Percentiles rank a stretch among this genome's conserved stretches.
Evolutionary conservation across 2,888 invertebrate genomes (phyloP).

Genomic region (Apamea epomidion): DNA sequence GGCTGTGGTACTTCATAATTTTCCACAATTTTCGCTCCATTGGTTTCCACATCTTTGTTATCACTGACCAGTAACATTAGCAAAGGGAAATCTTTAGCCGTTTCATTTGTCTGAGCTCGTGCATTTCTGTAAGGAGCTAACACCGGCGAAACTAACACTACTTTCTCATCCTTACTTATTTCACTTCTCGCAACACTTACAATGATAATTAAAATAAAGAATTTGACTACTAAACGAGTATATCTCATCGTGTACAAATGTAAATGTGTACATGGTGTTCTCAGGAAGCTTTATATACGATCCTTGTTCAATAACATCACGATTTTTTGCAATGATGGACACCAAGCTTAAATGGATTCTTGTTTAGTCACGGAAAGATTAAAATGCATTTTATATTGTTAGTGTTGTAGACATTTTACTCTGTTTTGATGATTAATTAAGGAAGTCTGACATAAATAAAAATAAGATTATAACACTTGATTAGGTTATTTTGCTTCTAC

Average conservation of each 20-base stretch:
- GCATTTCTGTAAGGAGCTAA: constrained; percentile 75
- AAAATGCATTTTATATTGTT: constrained; percentile 8
- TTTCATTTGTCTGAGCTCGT: constrained; percentile 74
- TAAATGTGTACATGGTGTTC: constrained; percentile 74
- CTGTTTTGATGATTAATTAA: constrained; percentile 33
- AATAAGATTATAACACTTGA: background rate
- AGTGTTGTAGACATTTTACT: constrained; percentile 7
- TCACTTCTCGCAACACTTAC: constrained; percentile 37
- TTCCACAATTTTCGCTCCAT: constrained; percentile 28
- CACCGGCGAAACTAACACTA: constrained; percentile 78
- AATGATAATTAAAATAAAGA: constrained; percentile 24
- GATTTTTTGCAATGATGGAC: constrained; percentile 72
- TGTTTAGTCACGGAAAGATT: constrained; percentile 51
- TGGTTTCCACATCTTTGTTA: constrained; percentile 50
- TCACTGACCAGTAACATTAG: constrained; percentile 77
- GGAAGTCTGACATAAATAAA: background rate
- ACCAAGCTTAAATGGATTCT: constrained; percentile 24
- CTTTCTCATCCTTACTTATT: constrained; percentile 59
- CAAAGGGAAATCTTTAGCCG: constrained; percentile 84
- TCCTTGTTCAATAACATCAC: constrained; percentile 79
- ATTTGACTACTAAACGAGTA: constrained; percentile 37
- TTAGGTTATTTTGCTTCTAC: background rate
- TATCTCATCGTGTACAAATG: constrained; percentile 75
- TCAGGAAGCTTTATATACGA: constrained; percentile 81
- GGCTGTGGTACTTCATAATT: constrained; percentile 68